Evolutionary conservation across 2,797 vertebrate genomes (phyloP), one percentile per base, ranked within the genome.

Genomic region (Galaxias olidus): DNA sequence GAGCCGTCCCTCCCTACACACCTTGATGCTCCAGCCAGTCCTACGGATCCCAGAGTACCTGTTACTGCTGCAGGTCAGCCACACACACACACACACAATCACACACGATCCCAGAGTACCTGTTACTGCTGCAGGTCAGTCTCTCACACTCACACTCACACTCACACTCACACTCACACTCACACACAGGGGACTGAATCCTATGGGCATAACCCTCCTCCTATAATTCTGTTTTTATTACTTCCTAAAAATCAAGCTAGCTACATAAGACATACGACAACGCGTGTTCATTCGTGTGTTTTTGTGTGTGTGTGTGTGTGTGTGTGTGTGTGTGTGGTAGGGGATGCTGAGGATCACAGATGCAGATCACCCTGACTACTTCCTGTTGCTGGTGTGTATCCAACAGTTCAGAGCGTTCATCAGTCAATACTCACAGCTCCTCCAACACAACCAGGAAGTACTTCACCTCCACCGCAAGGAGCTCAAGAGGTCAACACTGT

Each of bases 41-140:
- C 97, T 96, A 77, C 93, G 96, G 77, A 94, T 99, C 75, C 96
- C 95, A 0, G 96, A 98, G 77, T 99, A 99, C 70, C 92, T 97
- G 73, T 91, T 94, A 73, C 93, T 97, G 61, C 86, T 98, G 45
- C 97, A 98, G 94, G 97, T 97, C 1, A 59, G 62, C 50, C 13
- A 4, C 49, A 61, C 55, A 55, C 12, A 50, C 45, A 13, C 18
- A 61, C 43, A 46, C 8, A 60, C 19, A n/a, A 11, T 17, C 57
- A 52, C 20, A 47, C 10, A 8, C 14, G 77, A 94, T 99, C 75
- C 96, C 95, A 0, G 96, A 98, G 77, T 99, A 99, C 70, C 92
- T 97, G 73, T 91, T 94, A 73, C 93, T 97, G 61, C 86, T 98
- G 45, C 97, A 98, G 94, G 97, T 97, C 1, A 59, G 62, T 49